A percentile compares a stretch with the other conserved stretches of the same genome.
Evolutionary conservation across 2,797 vertebrate species (phyloP).

Genomic region (Dermochelys coriacea): DNA sequence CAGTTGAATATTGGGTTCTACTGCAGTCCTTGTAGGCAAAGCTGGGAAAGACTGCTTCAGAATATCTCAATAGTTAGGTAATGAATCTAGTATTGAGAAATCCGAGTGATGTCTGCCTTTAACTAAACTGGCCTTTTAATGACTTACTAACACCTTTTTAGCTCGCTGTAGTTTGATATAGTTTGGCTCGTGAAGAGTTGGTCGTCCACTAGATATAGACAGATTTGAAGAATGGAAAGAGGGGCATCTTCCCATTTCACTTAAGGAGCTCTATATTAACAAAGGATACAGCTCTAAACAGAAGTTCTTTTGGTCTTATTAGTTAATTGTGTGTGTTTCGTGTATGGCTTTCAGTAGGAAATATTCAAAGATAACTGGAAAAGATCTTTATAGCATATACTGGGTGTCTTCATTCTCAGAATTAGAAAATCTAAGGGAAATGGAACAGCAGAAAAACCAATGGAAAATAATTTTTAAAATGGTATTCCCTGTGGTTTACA

Average conservation of each 20-base stretch:
- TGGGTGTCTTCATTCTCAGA: background rate
- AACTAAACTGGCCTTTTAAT: background rate
- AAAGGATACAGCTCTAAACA: background rate
- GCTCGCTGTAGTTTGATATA: background rate
- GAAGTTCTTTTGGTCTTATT: background rate
- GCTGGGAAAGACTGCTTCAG: background rate
- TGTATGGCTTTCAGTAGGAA: constrained; percentile 14
- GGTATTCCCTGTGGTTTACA: background rate
- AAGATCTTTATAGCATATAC: background rate
- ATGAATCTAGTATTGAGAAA: background rate
- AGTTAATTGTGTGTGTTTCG: constrained; percentile 3
- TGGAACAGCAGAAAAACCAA: background rate
- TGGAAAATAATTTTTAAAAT: constrained; percentile 11
- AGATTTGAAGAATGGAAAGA: background rate
- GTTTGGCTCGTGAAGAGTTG: background rate
- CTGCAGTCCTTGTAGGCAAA: background rate
- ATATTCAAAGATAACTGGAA: background rate
- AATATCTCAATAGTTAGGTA: background rate
- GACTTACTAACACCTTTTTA: background rate
- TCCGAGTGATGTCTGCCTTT: fast-evolving
- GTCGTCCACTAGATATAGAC: background rate
- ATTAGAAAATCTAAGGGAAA: background rate
- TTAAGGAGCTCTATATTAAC: constrained; percentile 5
- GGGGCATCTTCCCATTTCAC: constrained; percentile 2
- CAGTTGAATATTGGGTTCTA: fast-evolving